These are phyloP conservation scores for Fulica atra DNA, from an alignment of 2,113 vertebrate species.

Conservation along the genomic window DNA sequence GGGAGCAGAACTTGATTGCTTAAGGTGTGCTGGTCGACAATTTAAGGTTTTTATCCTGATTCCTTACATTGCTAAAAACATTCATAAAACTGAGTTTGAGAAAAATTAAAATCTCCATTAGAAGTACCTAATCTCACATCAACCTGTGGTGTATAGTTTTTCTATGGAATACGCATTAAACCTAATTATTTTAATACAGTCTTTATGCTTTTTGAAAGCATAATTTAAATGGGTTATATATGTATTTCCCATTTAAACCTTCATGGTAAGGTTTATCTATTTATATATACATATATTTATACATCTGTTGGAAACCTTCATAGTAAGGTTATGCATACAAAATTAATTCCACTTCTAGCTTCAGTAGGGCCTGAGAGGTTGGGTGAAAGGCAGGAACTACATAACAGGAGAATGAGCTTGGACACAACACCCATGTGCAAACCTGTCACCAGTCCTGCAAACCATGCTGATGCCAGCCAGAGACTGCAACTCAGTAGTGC, in stretches of 20 bases:
- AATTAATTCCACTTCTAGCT: not conserved
- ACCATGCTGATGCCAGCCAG: not conserved
- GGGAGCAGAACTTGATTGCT: not conserved
- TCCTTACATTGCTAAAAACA: not conserved
- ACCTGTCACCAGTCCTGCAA: not conserved
- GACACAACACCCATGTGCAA: not conserved
- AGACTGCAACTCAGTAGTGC: not conserved
- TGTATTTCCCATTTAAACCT: not conserved
- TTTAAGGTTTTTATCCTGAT: not conserved
- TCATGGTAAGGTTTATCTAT: not conserved
- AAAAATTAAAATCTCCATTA: not conserved
- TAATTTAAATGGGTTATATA: not conserved
- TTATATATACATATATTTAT: not conserved
- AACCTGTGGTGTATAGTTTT: not conserved
- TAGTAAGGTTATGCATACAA: not conserved
- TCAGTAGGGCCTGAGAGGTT: not conserved
- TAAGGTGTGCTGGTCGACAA: not conserved
- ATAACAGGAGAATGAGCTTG: not conserved
- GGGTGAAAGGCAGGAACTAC: not conserved
- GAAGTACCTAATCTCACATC: not conserved
- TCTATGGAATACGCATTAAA: not conserved
- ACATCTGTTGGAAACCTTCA: not conserved
- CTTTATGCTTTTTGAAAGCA: too few relatives aligned
- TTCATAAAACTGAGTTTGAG: not conserved
- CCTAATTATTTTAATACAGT: not conserved